Percentiles rank a stretch among this genome's conserved stretches.
Conservation (phyloP, 2,888 invertebrate species). For the Agapostemon virescens region DNA sequence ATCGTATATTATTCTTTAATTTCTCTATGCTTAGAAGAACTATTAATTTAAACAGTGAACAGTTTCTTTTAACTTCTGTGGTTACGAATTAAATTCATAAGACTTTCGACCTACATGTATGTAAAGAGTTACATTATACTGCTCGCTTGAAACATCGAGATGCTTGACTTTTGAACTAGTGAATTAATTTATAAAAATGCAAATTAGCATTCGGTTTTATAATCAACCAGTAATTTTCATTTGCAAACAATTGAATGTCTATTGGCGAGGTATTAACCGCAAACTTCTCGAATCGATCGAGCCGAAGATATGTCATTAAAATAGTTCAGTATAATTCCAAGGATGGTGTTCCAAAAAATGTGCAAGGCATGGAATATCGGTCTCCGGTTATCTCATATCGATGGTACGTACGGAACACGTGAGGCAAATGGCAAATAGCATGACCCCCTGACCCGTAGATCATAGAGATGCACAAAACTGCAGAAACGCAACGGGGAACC, state of each 20-base stretch:
- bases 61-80: background rate
- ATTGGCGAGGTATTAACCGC: background rate
- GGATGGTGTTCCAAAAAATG: conserved; percentile 9
- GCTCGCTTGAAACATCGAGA: background rate
- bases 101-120: background rate
- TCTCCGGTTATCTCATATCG: conserved; percentile 39
- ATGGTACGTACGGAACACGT: conserved; percentile 24
- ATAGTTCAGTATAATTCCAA: background rate
- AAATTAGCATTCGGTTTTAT: background rate
- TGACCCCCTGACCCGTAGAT: conserved; percentile 51
- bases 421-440: conserved; percentile 48
- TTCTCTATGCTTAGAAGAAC: background rate
- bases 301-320: background rate
- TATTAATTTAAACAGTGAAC: background rate
- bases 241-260: background rate
- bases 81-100: background rate
- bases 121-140: background rate
- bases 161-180: background rate
- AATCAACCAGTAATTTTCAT: background rate
- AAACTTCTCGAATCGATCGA: background rate
- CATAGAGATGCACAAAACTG: conserved; percentile 29
- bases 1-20: too few relatives aligned
- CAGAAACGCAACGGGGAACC: conserved; percentile 3
- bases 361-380: conserved; percentile 16
- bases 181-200: background rate